These are phyloP conservation scores for Microcebus tavaratra DNA, from an alignment of 2,113 vertebrate species.

Conservation along the genomic window DNA sequence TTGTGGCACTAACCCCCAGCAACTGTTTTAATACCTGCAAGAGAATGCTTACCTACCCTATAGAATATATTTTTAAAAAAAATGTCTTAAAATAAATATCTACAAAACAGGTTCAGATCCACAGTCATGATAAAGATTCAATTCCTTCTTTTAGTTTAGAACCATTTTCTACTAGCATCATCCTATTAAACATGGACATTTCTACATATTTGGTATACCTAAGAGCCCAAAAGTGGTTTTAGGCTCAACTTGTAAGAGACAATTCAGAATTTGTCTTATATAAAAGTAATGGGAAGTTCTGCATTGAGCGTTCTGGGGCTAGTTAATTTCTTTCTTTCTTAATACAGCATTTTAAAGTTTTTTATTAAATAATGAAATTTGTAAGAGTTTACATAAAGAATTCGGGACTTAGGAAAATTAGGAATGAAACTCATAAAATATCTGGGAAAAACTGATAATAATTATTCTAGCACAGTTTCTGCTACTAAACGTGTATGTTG, in stretches of 20 bases:
- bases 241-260: not conserved
- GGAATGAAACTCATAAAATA: not conserved
- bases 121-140: not conserved
- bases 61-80: not conserved
- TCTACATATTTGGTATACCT: not conserved
- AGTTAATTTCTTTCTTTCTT: not conserved
- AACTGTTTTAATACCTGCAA: not conserved
- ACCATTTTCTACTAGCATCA: not conserved
- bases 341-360: not conserved
- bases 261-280: not conserved
- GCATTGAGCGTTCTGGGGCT: not conserved
- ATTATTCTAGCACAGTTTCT: not conserved
- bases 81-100: not conserved
- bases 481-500: not conserved
- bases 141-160: not conserved
- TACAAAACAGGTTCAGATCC: not conserved
- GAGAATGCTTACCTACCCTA: not conserved
- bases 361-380: not conserved
- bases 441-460: not conserved
- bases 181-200: not conserved
- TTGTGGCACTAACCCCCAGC: fast-evolving
- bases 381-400: not conserved
- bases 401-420: not conserved
- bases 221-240: not conserved
- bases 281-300: not conserved